A percentile compares a stretch with the other conserved stretches of the same genome.
phyloP scores from a whole-genome alignment of 2,888 invertebrate species.

The Palloptera scutellata region DNA sequence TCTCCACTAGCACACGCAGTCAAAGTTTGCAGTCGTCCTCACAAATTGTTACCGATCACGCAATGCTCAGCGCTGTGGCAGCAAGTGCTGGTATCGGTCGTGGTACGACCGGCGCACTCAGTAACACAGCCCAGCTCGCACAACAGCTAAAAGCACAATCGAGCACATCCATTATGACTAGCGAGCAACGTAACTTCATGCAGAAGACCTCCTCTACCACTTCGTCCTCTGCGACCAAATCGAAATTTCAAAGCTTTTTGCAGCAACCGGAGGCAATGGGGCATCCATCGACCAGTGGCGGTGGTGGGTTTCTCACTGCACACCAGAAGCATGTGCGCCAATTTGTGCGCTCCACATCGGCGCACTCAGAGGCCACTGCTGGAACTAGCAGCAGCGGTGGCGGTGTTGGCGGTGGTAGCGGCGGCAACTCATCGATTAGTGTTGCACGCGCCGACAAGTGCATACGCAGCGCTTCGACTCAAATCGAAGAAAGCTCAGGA shows the following conservation, averaged over 20 bases:
- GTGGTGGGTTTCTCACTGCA: slow-evolving; percentile 57
- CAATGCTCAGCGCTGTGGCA: slow-evolving; percentile 39
- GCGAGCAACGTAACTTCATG: slow-evolving; percentile 55
- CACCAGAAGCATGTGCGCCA: slow-evolving; percentile 64
- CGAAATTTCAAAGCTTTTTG: slow-evolving; percentile 63
- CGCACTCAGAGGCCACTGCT: slow-evolving; percentile 61
- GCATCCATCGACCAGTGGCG: slow-evolving; percentile 44
- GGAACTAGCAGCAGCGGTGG: slow-evolving; percentile 35
- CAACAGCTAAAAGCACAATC: slow-evolving; percentile 64
- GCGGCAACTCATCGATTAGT: slow-evolving; percentile 32
- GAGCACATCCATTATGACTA: slow-evolving; percentile 59
- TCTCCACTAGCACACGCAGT: slow-evolving; percentile 56
- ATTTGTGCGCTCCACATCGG: slow-evolving; percentile 64
- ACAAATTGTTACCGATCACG: slow-evolving; percentile 51
- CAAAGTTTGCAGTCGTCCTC: slow-evolving; percentile 60
- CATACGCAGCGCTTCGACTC: slow-evolving; percentile 62
- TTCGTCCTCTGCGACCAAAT: slow-evolving; percentile 49
- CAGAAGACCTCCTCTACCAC: slow-evolving; percentile 50
- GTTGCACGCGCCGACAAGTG: slow-evolving; percentile 58
- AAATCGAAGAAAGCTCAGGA: slow-evolving; percentile 58
- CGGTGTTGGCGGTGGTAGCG: slow-evolving; percentile 30
- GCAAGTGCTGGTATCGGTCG: slow-evolving; percentile 29
- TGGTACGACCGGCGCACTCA: slow-evolving; percentile 29
- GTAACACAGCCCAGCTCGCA: slow-evolving; percentile 60
- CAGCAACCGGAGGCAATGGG: slow-evolving; percentile 60